Base-by-base conservation (phyloP, 2,888 invertebrate genomes). In the Bombyx huttoni region DNA sequence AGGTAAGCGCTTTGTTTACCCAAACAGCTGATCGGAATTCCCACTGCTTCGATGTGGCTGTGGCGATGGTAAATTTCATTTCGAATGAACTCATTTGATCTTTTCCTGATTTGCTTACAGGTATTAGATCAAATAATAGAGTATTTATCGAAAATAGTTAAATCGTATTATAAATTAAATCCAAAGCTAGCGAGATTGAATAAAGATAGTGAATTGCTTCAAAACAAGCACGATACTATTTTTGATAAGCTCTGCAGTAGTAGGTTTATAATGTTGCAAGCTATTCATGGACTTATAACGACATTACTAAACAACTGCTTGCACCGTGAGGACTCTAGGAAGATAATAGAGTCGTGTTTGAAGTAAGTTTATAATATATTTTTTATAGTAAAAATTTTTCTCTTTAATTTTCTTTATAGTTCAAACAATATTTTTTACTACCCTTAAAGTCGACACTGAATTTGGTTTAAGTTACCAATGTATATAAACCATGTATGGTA, bases 121-220 rank as follows among this genome's bases (percentile, higher is more conserved):
- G 89, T 90, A 69, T 71, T 91, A 70, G 90, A 91, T 75, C 86
- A 89, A 75, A 84, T 91, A 62, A 83, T 89, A 70, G 85, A 84
- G 55, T 89, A 89, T 59, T 77, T 90, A 68, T 78, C 88, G 49
- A 87, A 84, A 60, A 64, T 90, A 69, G 89, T 89, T 13, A 84
- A 86, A 58, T 85, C 86, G 34, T 91, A 89, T 65, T 89, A 84
- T 61, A 86, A 82, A 66, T 70, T 89, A 53, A 89, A 90, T 64
- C 84, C 88, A 2, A 89, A 89, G 58, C 67, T 91, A 52, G 83
- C 77, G 8, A 70, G 82, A 56, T 70, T 89, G 64, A 85, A 82
- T 63, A 82, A 81, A 53, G 88, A 88, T 51, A 80, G 81, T 51
- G 73, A 67, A 33, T 60, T 89, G 47, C 62, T 83, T 45, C 57